A percentile compares a stretch with the other conserved stretches of the same genome.
These are phyloP conservation scores for Heliconius aoede DNA, from an alignment of 2,888 invertebrate genomes.

Conservation along the genomic window DNA sequence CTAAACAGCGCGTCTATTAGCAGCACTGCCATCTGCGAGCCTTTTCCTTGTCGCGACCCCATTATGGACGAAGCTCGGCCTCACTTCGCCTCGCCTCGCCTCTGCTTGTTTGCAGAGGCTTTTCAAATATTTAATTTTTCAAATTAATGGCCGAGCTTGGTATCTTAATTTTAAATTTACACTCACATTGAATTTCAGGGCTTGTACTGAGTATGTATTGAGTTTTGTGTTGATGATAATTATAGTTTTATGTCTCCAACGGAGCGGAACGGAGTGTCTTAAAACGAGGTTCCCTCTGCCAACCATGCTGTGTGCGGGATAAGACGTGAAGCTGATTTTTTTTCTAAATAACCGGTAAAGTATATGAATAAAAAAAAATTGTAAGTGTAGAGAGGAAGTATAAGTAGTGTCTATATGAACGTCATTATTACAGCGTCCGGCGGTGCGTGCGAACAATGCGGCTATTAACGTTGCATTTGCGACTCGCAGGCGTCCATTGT, in stretches of 20 bases:
- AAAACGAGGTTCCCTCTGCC: too few species aligned
- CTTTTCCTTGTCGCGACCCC: constrained; percentile 52
- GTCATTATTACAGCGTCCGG: constrained; percentile 34
- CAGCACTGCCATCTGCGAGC: constrained; percentile 64
- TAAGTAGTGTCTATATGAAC: constrained; percentile 24
- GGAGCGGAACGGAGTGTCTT: too few species aligned
- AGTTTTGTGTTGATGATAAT: neutral
- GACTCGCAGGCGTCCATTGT: constrained; percentile 30
- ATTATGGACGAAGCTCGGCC: constrained; percentile 43
- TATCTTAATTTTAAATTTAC: constrained; percentile 18
- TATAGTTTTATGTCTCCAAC: neutral
- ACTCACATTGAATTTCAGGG: constrained; percentile 3
- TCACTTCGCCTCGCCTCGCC: constrained; percentile 29
- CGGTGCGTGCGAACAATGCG: constrained; percentile 35
- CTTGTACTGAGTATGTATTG: too few species aligned
- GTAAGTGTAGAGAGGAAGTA: constrained; percentile 9
- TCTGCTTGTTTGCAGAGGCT: constrained; percentile 5
- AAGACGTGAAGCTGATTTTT: too few species aligned
- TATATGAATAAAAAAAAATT: too few species aligned
- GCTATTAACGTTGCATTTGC: constrained; percentile 33
- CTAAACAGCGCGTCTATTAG: constrained; percentile 67
- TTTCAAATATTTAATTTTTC: constrained; percentile 21
- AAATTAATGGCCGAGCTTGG: constrained; percentile 14
- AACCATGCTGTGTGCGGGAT: too few species aligned
- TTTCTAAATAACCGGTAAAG: too few species aligned